These are phyloP conservation scores for Pristionchus exspectatus DNA, from an alignment of 2,888 invertebrate genomes.

Conservation along the genomic window DNA sequence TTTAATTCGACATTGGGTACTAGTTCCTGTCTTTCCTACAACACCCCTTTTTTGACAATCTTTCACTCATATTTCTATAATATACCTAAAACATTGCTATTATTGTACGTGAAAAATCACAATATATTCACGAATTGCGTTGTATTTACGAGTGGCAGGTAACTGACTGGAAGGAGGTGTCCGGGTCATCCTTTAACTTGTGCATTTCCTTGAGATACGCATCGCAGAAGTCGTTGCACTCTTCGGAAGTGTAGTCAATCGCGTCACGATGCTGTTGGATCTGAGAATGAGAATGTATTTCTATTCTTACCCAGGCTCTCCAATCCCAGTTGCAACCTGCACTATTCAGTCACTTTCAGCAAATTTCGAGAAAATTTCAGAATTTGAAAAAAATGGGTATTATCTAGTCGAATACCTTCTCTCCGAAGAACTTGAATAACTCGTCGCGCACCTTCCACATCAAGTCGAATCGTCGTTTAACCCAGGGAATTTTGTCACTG, in stretches of 20 bases:
- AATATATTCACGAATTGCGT: too few relatives aligned
- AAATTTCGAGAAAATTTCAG: too few relatives aligned
- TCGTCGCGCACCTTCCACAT: conserved; percentile 18
- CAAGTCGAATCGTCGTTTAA: background rate
- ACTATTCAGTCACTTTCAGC: too few relatives aligned
- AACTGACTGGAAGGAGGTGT: conserved; percentile 19
- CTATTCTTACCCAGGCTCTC: too few relatives aligned
- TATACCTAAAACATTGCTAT: too few relatives aligned
- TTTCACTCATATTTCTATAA: too few relatives aligned
- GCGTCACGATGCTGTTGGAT: conserved; percentile 13
- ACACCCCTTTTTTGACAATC: too few relatives aligned
- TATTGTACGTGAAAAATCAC: too few relatives aligned
- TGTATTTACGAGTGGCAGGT: too few relatives aligned
- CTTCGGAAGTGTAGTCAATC: conserved; percentile 39
- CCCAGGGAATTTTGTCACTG: conserved; percentile 22
- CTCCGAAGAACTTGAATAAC: conserved; percentile 38
- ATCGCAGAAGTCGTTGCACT: conserved; percentile 50
- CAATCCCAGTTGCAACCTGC: too few relatives aligned
- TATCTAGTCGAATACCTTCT: background rate
- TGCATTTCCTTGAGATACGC: conserved; percentile 54
- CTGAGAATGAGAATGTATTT: background rate
- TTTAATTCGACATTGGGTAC: background rate
- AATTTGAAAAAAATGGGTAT: too few relatives aligned
- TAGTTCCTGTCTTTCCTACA: background rate
- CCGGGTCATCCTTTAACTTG: background rate